Base-by-base conservation (phyloP, 2,113 vertebrate species). In the Manacus vitellinus region DNA sequence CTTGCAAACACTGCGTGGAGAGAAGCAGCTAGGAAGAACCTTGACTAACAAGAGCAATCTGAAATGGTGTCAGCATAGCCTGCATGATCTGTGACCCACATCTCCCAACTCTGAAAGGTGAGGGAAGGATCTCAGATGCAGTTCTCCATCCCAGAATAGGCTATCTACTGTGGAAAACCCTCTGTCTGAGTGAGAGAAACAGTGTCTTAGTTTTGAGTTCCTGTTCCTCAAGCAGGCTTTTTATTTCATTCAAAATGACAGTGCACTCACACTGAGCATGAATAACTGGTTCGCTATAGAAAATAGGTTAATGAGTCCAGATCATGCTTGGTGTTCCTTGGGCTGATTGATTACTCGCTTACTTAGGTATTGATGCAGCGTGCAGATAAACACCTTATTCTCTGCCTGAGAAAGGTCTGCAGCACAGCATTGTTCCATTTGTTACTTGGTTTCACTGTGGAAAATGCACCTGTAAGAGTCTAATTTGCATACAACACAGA, bases 361-460 rank as follows among this genome's bases (percentile, higher is more conserved):
- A 54, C 27, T 41, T 24, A 4, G 18, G 33, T 84, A 41, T 19
- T 58, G n/a, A 44, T 46, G 11, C 61, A 33, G 1, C 2, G 15
- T 35, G 37, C 14, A 37, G 55, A 46, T 31, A 52, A 4, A 66
- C 41, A 46, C 12, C 21, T 73, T 61, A 37, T 4, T 46, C 91
- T 90, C 79, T 95, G 15, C 12, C 88, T 76, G 46, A 76, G 67
- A 76, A 87, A 85, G 91, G 61, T 56, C 46, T 77, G 52, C 13
- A 90, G n/a, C 6, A 27, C 52, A 89, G 56, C 44, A 39, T n/a
- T 9, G 7, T 88, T 55, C 63, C 33, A 31, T 43, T 74, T 75
- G 51, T 58, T 91, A 58, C 71, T 72, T 81, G 43, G 62, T 63
- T 72, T 88, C 67, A 62, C 54, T 72, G 30, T 20, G 58, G 55